Evolutionary conservation across 2,888 invertebrate species (phyloP).

Genomic region (Xanthia togata): DNA sequence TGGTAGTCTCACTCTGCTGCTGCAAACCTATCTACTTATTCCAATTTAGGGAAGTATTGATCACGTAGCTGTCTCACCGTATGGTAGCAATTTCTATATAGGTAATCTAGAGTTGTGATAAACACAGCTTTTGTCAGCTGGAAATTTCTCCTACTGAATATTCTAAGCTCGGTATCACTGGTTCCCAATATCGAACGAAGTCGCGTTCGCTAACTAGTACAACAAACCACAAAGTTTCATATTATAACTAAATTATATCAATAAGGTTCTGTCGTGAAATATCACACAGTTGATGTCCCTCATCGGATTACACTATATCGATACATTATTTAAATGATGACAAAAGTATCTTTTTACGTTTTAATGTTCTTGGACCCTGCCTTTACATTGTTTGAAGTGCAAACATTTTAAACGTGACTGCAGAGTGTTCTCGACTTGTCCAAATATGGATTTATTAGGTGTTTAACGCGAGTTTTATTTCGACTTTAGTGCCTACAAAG

Average conservation of each 20-base stretch:
- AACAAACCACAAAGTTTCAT: slow-evolving; percentile 46
- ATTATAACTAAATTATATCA: slow-evolving; percentile 58
- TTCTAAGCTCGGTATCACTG: not conserved
- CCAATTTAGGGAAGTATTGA: not conserved
- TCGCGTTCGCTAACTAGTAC: slow-evolving; percentile 44
- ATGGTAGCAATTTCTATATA: not conserved
- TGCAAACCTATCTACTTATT: not conserved
- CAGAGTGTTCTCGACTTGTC: slow-evolving; percentile 23
- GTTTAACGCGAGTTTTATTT: slow-evolving; percentile 43
- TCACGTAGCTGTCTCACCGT: not conserved
- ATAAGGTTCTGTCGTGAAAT: slow-evolving; percentile 58
- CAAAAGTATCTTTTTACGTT: slow-evolving; percentile 70
- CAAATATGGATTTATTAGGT: slow-evolving; percentile 60
- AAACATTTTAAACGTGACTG: slow-evolving; percentile 59
- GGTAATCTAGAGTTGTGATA: not conserved
- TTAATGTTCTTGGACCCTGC: slow-evolving; percentile 67
- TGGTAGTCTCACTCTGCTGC: not conserved
- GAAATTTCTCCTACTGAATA: not conserved
- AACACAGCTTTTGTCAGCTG: not conserved
- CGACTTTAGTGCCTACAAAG: slow-evolving; percentile 30
- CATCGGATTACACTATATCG: slow-evolving; percentile 69
- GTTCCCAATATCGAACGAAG: slow-evolving; percentile 8
- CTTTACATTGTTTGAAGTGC: slow-evolving; percentile 73
- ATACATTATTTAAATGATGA: slow-evolving; percentile 62
- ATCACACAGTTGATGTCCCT: slow-evolving; percentile 58